Evolutionary conservation across 1,140 invertebrate genomes (phyloP), one percentile per base, ranked within the genome.

Genomic region (Antheraea pernyi): DNA sequence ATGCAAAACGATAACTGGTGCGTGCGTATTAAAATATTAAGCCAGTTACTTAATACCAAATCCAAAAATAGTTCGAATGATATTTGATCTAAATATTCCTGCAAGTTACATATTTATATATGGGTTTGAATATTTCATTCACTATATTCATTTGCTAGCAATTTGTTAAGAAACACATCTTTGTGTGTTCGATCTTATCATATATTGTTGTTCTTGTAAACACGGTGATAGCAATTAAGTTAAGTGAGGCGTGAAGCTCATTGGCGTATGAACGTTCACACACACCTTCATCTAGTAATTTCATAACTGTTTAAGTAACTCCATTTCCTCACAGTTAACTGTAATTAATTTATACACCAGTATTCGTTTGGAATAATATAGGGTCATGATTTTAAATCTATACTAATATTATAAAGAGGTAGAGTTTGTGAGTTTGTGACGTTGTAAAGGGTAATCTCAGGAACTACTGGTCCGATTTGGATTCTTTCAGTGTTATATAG

Each of bases 21-120:
- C 69, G 70, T 64, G 72, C 59, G 19, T 13, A 19, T 61, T 36
- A 61, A 10, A 60, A 19, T 36, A 53, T 16, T 53, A 53, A 7
- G 46, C 46, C 46, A 10, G 46, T 61, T 61, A 16, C 19, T 63
- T 72, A 76, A 67, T 70, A 67, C 65, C 69, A 22, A 42, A 69
- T 72, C 63, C 63, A 60, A 71, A 79, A 76, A 76, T 76, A 79
- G 73, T 65, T 69, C 46, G 9, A 16, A 67, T 64, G 60, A 69
- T 77, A 71, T 67, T 65, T 62, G 58, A 71, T 65, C 66, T 66
- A 69, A 76, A 70, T 74, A 69, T 19, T 65, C 72, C 59, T 10
- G 7, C 39, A 11, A 8, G 39, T 53, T 16, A 13, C 11, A 53
- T 53, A 53, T 53, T 53, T 16, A 11, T 16, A n/a, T n/a, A 6